Evolutionary conservation across 53 echinoderm and acorn worm genomes (phyloP).

Genomic region (Mesocentrotus franciscanus): DNA sequence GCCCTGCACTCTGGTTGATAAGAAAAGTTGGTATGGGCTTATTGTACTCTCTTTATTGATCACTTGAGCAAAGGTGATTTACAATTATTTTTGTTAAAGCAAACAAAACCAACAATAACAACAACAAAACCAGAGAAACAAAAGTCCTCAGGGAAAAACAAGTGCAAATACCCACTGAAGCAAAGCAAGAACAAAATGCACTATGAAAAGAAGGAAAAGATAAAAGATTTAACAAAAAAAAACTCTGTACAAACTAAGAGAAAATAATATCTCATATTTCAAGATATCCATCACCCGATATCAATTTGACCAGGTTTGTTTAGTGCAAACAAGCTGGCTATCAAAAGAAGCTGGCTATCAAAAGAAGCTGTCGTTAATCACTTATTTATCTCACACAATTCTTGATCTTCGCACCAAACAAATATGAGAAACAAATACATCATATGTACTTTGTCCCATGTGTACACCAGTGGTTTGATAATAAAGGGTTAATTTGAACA

Average conservation of each 20-base stretch:
- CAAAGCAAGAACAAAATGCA: background rate
- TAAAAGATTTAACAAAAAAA: background rate
- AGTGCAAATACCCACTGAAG: background rate
- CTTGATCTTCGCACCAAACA: conserved; percentile 14
- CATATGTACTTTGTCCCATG: conserved; percentile 2
- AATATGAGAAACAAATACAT: conserved; percentile 6
- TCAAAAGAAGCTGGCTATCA: conserved; percentile 31
- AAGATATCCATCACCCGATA: background rate
- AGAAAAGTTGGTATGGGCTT: no score
- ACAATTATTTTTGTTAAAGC: no score
- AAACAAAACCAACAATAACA: background rate
- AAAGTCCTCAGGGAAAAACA: background rate
- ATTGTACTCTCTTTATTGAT: no score
- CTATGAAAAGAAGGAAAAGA: background rate
- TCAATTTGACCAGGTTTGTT: background rate
- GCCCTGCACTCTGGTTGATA: no score
- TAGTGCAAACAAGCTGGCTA: background rate
- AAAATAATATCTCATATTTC: background rate
- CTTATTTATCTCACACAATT: background rate
- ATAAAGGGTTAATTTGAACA: background rate
- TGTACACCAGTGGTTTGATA: background rate
- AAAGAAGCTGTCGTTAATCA: background rate
- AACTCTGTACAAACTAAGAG: background rate
- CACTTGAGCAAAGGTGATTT: no score
- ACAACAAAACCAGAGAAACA: background rate